A percentile compares a stretch with the other conserved stretches of the same genome.
These are phyloP conservation scores for cat (Felis catus) DNA, from an alignment of 2,113 vertebrate genomes.

Conservation along the genomic window DNA sequence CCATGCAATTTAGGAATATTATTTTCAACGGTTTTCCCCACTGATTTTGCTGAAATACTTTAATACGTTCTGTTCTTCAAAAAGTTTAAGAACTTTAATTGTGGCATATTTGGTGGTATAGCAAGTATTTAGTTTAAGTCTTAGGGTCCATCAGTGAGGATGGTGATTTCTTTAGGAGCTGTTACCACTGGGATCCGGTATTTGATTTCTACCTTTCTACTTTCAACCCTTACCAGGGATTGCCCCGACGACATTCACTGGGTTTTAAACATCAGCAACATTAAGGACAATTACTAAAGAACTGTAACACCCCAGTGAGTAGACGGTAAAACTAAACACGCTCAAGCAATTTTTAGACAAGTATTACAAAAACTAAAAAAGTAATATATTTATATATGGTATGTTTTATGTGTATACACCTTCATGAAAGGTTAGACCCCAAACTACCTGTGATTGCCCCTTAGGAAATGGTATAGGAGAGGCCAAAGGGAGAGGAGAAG, in stretches of 20 bases:
- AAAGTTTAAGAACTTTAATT: slow-evolving; percentile 31
- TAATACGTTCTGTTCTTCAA: background rate
- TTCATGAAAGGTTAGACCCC: background rate
- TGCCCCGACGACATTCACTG: background rate
- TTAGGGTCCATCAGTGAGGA: background rate
- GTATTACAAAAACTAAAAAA: background rate
- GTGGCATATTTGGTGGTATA: background rate
- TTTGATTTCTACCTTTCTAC: background rate
- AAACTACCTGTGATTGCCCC: background rate
- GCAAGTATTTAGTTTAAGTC: background rate
- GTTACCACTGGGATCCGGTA: background rate
- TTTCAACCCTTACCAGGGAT: background rate
- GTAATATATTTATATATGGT: background rate
- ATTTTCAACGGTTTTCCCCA: background rate
- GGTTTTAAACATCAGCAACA: slow-evolving; percentile 35
- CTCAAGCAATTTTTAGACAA: background rate
- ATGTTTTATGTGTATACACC: background rate
- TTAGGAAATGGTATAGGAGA: background rate
- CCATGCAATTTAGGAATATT: too few species aligned
- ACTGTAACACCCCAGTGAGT: background rate
- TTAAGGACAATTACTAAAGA: background rate
- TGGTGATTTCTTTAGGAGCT: slow-evolving; percentile 25
- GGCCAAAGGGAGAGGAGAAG: background rate
- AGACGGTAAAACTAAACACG: background rate
- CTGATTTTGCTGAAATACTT: background rate